Conservation (phyloP, 2,113 vertebrate species). For the Empidonax traillii region DNA sequence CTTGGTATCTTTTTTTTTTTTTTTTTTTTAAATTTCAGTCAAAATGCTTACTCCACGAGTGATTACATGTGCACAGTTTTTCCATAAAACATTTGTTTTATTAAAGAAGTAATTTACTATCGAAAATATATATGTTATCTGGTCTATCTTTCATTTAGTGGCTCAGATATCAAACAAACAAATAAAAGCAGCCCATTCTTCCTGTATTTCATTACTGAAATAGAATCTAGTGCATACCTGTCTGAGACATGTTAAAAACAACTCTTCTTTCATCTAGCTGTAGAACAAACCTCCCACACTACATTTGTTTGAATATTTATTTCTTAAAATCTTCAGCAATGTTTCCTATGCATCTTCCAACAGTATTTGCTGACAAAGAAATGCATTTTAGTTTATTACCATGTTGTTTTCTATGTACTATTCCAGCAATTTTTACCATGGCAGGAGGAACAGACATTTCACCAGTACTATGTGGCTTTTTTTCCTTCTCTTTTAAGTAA, state of each 20-base stretch:
- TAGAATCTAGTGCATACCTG: not conserved
- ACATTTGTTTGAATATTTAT: not conserved
- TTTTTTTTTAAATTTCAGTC: not conserved
- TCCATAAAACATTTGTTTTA: not conserved
- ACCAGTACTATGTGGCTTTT: not conserved
- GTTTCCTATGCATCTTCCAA: not conserved
- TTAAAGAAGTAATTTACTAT: not conserved
- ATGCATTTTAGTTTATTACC: not conserved
- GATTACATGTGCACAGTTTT: not conserved
- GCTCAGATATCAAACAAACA: not conserved
- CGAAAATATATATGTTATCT: not conserved
- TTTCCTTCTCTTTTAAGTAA: not conserved
- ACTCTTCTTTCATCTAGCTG: not conserved
- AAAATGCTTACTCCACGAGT: not conserved
- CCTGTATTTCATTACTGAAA: not conserved
- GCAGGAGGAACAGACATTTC: not conserved
- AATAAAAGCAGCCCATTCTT: not conserved
- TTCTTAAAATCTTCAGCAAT: not conserved
- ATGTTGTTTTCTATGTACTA: not conserved
- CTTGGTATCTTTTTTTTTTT: not conserved
- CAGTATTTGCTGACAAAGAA: not conserved
- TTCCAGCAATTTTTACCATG: not conserved
- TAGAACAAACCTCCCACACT: not conserved
- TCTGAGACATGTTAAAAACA: not conserved
- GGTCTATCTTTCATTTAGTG: not conserved